These are phyloP conservation scores for Eupeodes luniger DNA, from an alignment of 2,888 invertebrate species.

Conservation along the genomic window DNA sequence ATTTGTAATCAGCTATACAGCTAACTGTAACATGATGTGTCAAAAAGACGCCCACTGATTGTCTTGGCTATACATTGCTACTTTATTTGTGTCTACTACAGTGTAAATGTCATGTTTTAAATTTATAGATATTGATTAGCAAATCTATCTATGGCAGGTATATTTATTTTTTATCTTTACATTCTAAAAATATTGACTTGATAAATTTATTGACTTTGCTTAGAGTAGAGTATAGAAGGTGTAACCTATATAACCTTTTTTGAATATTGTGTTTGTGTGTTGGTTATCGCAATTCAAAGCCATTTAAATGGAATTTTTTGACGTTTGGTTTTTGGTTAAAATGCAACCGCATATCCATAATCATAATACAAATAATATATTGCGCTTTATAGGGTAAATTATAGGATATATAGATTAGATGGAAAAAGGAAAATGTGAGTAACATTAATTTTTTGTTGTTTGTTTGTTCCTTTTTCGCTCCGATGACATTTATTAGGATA, in stretches of 20 bases:
- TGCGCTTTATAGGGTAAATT: too few species aligned
- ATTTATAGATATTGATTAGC: background rate
- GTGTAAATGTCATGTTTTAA: constrained; percentile 10
- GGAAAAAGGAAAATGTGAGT: too few species aligned
- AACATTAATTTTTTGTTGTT: too few species aligned
- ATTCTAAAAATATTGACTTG: constrained; percentile 12
- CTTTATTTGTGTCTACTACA: background rate
- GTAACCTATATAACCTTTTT: background rate
- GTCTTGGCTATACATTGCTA: background rate
- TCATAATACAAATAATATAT: too few species aligned
- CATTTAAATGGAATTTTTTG: too few species aligned
- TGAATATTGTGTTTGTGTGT: too few species aligned
- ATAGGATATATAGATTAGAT: too few species aligned
- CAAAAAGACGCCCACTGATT: constrained; percentile 24
- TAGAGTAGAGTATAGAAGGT: background rate
- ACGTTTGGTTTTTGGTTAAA: too few species aligned
- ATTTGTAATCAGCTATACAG: background rate
- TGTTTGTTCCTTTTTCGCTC: too few species aligned
- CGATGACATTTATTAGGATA: too few species aligned
- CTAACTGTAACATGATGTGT: constrained; percentile 13
- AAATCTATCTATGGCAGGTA: background rate
- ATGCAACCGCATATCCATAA: too few species aligned
- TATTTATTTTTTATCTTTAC: background rate
- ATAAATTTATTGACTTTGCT: constrained; percentile 16
- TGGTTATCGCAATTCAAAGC: too few species aligned